Evolutionary conservation across 1,140 invertebrate genomes (phyloP).

Genomic region (Rhopalosiphum padi): DNA sequence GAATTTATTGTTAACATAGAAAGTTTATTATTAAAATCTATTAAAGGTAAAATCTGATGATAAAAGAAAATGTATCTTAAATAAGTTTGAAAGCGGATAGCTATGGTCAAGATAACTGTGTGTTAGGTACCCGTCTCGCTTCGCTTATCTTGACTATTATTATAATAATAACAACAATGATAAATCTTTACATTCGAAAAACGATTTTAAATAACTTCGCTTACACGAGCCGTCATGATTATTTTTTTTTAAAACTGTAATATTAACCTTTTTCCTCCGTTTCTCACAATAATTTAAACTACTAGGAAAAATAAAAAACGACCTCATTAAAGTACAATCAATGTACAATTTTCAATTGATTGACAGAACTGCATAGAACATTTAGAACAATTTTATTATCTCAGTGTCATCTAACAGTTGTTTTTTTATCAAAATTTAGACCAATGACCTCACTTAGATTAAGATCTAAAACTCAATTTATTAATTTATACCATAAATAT

Average conservation of each 20-base stretch:
- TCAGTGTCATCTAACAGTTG: neutral
- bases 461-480: neutral
- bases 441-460: neutral
- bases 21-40: slow-evolving; percentile 9
- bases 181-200: neutral
- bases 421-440: neutral
- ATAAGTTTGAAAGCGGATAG: neutral
- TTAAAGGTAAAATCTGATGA: neutral
- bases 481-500: neutral
- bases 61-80: neutral
- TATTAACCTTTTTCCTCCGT: neutral
- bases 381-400: neutral
- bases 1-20: neutral
- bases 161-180: slow-evolving; percentile 6
- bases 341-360: neutral
- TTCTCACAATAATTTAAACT: neutral
- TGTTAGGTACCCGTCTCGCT: neutral
- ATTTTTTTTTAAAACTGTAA: neutral
- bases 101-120: neutral
- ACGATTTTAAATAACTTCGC: neutral
- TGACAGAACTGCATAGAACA: neutral
- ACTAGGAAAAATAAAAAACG: neutral
- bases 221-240: neutral
- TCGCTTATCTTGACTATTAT: neutral
- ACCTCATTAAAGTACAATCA: neutral